A percentile compares a stretch with the other conserved stretches of the same genome.
Evolutionary conservation across 1,140 invertebrate genomes (phyloP).

Genomic region (Papilio machaon): DNA sequence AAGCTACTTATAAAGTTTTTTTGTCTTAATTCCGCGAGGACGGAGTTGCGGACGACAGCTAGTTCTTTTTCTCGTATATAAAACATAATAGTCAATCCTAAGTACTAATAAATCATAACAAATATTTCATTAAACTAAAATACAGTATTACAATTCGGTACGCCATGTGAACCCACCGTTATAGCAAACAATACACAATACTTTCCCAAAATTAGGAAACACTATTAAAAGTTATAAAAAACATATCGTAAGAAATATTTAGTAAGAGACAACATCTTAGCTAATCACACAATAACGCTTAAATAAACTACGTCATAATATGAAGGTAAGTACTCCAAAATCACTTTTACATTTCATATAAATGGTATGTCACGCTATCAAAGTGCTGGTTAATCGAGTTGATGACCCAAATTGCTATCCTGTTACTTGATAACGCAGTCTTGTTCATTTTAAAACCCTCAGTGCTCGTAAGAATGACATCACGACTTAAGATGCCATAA

Average conservation of each 20-base stretch:
- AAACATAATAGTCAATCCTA: too few species aligned
- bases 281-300: not conserved
- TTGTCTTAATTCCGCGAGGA: too few species aligned
- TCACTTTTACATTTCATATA: constrained; percentile 43
- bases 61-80: too few species aligned
- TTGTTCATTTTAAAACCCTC: constrained; percentile 42
- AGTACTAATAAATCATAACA: too few species aligned
- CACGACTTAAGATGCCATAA: not conserved
- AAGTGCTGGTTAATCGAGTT: constrained; percentile 48
- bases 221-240: too few species aligned
- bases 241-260: not conserved
- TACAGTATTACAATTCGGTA: too few species aligned
- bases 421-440: constrained; percentile 48
- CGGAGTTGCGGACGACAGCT: too few species aligned
- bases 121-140: too few species aligned
- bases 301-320: constrained; percentile 22
- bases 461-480: constrained; percentile 1
- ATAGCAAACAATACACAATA: too few species aligned
- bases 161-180: too few species aligned
- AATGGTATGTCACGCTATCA: constrained; percentile 45
- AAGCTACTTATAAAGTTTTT: too few species aligned
- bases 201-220: too few species aligned
- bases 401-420: constrained; percentile 51
- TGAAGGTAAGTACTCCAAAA: constrained; percentile 25
- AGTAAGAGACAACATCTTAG: not conserved